phyloP scores from a whole-genome alignment of 2,797 vertebrate species.

The Megalops cyprinoides region DNA sequence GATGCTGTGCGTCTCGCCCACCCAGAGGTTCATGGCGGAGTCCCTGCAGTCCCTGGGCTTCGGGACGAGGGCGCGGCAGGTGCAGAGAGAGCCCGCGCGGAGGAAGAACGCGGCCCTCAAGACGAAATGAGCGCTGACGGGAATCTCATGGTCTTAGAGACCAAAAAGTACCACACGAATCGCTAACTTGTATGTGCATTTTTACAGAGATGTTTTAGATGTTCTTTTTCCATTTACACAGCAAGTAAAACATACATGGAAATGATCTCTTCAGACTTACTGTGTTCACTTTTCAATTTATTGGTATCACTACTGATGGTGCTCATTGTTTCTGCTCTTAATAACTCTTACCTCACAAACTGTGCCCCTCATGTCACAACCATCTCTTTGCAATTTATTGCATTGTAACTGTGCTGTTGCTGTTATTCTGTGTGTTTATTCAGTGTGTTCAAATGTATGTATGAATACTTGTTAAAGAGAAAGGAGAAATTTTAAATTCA shows the following conservation, averaged over 20 bases:
- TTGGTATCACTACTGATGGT: not conserved
- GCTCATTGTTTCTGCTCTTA: not conserved
- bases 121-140: slow-evolving; percentile 62
- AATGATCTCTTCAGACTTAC: not conserved
- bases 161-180: not conserved
- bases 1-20: slow-evolving; percentile 83
- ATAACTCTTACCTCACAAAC: too few species aligned
- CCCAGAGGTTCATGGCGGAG: slow-evolving; percentile 75
- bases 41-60: slow-evolving; percentile 81
- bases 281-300: not conserved
- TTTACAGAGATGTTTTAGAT: not conserved
- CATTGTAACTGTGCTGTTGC: too few species aligned
- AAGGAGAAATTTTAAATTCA: too few species aligned
- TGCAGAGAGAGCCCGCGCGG: slow-evolving; percentile 66
- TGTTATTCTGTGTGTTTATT: too few species aligned
- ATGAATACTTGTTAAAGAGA: too few species aligned
- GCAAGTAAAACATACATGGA: not conserved
- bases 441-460: too few species aligned
- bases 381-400: too few species aligned
- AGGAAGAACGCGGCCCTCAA: slow-evolving; percentile 64
- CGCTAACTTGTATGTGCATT: not conserved
- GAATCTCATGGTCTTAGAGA: too few species aligned
- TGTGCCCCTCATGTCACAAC: too few species aligned
- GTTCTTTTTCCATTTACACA: not conserved
- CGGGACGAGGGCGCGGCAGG: slow-evolving; percentile 74